Evolutionary conservation across 2,797 vertebrate species (phyloP).

Genomic region (Synanceia verrucosa): DNA sequence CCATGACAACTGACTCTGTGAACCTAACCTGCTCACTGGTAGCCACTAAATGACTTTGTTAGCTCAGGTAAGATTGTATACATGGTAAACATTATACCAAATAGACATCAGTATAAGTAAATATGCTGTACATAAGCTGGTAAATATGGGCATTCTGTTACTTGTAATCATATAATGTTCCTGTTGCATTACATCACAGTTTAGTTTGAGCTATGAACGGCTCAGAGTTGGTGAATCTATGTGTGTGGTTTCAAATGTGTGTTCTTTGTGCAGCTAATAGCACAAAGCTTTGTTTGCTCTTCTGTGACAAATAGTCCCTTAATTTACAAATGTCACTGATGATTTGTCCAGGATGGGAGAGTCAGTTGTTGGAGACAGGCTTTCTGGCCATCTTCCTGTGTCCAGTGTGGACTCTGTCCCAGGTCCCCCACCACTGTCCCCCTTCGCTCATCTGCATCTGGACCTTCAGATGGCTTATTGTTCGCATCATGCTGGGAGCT

Average conservation of each 20-base stretch:
- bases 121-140: neutral
- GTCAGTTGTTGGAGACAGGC: slow-evolving; percentile 94
- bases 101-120: no score
- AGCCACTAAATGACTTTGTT: no score
- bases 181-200: neutral
- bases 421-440: slow-evolving; percentile 81
- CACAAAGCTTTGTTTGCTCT: neutral
- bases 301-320: neutral
- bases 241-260: neutral
- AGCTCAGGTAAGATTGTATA: no score
- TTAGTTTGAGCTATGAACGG: neutral
- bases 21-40: no score
- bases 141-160: no score
- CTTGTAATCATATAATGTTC: neutral
- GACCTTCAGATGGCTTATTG: slow-evolving; percentile 96
- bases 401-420: slow-evolving; percentile 89
- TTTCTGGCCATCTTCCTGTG: slow-evolving; percentile 95
- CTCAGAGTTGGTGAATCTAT: neutral
- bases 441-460: slow-evolving; percentile 88
- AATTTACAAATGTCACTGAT: neutral
- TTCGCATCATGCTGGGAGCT: slow-evolving; percentile 97
- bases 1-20: no score
- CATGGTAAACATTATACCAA: no score
- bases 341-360: slow-evolving; percentile 91
- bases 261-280: neutral